Conservation (phyloP, 30 jellyfish, hydroid and myxozoan genomes). For the Phacellophora camtschatica region DNA sequence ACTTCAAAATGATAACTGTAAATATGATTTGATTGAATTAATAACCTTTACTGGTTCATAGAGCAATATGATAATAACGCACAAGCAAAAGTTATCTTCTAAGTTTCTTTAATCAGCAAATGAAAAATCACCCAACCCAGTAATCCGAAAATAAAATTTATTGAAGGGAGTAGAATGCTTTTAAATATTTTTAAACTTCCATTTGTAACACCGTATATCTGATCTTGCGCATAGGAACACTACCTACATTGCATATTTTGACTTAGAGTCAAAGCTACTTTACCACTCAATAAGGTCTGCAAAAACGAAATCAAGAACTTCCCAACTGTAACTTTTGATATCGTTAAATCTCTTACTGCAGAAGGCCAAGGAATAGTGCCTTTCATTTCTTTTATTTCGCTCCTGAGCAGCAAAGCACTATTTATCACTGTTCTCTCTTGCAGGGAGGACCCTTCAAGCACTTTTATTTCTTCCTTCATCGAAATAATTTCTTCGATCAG, state of each 20-base stretch:
- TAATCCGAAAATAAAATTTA: no score
- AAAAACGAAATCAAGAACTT: neutral
- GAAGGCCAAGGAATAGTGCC: conserved; percentile 19
- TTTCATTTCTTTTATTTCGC: conserved; percentile 2
- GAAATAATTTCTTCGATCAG: neutral
- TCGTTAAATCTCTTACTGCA: neutral
- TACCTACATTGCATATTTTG: neutral
- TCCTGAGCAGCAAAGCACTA: conserved; percentile 19
- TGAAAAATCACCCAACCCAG: no score
- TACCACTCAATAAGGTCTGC: conserved; percentile 2
- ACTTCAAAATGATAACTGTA: no score
- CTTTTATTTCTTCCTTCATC: neutral
- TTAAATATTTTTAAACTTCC: neutral
- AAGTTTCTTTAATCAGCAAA: no score
- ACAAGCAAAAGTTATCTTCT: no score
- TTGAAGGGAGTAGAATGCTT: conserved; percentile 6
- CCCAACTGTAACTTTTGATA: conserved; percentile 3
- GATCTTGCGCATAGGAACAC: neutral
- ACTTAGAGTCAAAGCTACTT: neutral
- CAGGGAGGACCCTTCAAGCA: neutral
- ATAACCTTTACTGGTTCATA: no score
- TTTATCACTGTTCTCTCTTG: conserved; percentile 10
- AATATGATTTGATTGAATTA: no score
- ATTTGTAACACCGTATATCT: conserved; percentile 16
- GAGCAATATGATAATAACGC: no score